These are phyloP conservation scores for Linnaemya tessellans DNA, from an alignment of 2,888 invertebrate species.

Conservation along the genomic window DNA sequence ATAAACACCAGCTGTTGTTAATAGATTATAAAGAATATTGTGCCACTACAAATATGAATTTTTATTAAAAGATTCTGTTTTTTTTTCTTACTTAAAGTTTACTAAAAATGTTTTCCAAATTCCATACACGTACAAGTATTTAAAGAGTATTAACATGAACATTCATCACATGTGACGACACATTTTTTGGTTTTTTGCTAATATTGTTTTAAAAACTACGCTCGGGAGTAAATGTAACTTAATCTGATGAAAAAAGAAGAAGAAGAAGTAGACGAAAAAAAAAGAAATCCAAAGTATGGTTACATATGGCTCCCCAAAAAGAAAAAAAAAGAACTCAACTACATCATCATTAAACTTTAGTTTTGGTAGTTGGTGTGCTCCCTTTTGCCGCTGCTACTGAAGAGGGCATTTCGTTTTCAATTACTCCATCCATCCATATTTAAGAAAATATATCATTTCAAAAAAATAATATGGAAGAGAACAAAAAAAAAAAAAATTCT, in stretches of 20 bases:
- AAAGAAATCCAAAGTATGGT: slow-evolving; percentile 40
- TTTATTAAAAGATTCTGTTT: slow-evolving; percentile 51
- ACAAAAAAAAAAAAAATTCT: background rate
- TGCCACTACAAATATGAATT: slow-evolving; percentile 26
- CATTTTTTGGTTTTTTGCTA: slow-evolving; percentile 54
- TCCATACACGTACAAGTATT: slow-evolving; percentile 50
- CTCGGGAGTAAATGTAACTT: slow-evolving; percentile 45
- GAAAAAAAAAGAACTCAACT: slow-evolving; percentile 26
- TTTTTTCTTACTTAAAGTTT: background rate
- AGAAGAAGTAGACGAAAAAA: slow-evolving; percentile 1
- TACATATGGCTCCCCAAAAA: slow-evolving; percentile 63
- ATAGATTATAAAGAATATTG: slow-evolving; percentile 36
- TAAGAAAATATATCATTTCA: slow-evolving; percentile 59
- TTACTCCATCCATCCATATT: slow-evolving; percentile 31
- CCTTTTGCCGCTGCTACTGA: slow-evolving; percentile 42
- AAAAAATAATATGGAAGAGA: slow-evolving; percentile 25
- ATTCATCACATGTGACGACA: slow-evolving; percentile 69
- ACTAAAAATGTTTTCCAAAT: slow-evolving; percentile 17
- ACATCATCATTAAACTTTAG: slow-evolving; percentile 48
- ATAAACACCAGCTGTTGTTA: slow-evolving; percentile 62
- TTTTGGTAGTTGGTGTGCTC: slow-evolving; percentile 18
- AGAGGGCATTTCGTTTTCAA: slow-evolving; percentile 49
- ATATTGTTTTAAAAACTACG: slow-evolving; percentile 59
- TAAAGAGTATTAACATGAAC: slow-evolving; percentile 49
- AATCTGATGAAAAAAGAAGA: slow-evolving; percentile 30